Percentiles rank a stretch among this genome's conserved stretches.
Evolutionary conservation across 2,113 vertebrate genomes (phyloP).

Genomic region (Sapayoa aenigma): DNA sequence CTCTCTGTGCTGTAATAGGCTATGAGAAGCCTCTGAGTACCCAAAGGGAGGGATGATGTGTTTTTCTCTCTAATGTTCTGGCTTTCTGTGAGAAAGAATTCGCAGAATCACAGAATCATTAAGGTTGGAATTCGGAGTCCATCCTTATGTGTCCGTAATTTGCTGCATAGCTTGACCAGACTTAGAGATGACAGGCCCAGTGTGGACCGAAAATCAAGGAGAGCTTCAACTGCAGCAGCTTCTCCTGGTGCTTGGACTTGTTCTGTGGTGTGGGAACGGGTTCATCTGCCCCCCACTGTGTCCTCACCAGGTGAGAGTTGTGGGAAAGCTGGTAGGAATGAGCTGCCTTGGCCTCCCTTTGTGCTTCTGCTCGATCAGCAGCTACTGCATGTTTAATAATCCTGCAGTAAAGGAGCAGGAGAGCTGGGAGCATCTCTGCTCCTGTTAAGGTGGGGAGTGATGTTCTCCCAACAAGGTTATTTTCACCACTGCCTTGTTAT

Average conservation of each 20-base stretch:
- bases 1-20: background rate
- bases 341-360: background rate
- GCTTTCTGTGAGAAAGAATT: background rate
- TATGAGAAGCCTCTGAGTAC: background rate
- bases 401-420: background rate
- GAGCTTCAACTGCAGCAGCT: background rate
- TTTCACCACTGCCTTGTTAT: background rate
- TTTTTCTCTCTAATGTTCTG: background rate
- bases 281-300: background rate
- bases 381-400: background rate
- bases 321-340: background rate
- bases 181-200: background rate
- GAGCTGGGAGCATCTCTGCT: background rate
- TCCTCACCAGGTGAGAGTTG: background rate
- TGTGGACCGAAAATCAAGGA: background rate
- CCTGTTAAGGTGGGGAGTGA: background rate
- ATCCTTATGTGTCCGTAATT: background rate
- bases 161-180: background rate
- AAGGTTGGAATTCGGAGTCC: background rate
- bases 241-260: background rate
- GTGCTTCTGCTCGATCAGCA: background rate
- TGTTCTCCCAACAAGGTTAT: background rate
- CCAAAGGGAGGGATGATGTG: background rate
- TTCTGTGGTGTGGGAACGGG: rapidly evolving
- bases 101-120: background rate